Conservation (phyloP, 2,113 vertebrate genomes). For the Myodes glareolus region DNA sequence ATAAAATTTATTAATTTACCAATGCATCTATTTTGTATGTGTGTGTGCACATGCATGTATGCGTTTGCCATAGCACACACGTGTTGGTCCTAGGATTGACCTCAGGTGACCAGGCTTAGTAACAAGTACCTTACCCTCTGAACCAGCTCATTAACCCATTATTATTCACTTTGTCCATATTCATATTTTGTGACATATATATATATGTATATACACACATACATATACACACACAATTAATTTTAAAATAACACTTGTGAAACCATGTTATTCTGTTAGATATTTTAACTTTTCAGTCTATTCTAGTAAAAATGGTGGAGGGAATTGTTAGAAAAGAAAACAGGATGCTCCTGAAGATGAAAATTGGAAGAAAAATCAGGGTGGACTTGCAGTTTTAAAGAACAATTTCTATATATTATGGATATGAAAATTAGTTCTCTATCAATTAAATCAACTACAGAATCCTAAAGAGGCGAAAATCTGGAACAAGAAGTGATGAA, state of each 20-base stretch:
- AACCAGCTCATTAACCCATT: not conserved
- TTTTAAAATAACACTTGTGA: not conserved
- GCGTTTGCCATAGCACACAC: not conserved
- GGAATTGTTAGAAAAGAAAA: not conserved
- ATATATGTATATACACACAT: accelerated
- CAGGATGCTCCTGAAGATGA: not conserved
- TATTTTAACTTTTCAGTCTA: not conserved
- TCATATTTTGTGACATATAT: not conserved
- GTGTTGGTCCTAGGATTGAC: not conserved
- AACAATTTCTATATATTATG: not conserved
- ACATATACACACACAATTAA: not conserved
- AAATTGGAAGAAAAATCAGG: not conserved
- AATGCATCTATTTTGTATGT: not conserved
- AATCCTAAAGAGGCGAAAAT: constrained; percentile 33
- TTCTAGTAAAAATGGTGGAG: not conserved
- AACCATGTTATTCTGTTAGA: not conserved
- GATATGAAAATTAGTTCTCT: not conserved
- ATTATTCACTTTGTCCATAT: not conserved
- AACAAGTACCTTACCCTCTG: no score
- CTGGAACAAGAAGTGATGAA: not conserved
- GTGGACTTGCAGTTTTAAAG: not conserved
- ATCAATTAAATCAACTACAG: constrained; percentile 9
- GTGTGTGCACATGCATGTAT: not conserved
- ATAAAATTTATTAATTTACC: not conserved
- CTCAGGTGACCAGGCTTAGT: not conserved